phyloP scores from a whole-genome alignment of 2,113 vertebrate genomes.

The Chlamydotis undulata region DNA sequence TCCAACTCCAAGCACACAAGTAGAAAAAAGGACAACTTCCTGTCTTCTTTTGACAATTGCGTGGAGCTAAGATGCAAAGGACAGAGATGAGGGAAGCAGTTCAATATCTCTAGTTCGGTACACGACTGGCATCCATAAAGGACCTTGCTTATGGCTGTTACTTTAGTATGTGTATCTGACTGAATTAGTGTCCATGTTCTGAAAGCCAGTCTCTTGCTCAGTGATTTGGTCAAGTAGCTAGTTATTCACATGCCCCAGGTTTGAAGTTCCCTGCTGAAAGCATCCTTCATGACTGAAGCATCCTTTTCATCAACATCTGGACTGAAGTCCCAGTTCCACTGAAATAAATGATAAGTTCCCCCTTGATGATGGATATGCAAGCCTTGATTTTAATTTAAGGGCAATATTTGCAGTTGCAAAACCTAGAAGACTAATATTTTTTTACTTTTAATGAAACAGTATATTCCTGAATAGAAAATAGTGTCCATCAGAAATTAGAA shows the following conservation, averaged over 20 bases:
- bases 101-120: not conserved
- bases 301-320: not conserved
- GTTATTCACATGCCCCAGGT: not conserved
- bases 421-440: not conserved
- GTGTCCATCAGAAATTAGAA: not conserved
- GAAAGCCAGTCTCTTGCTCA: not conserved
- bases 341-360: not conserved
- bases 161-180: not conserved
- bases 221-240: not conserved
- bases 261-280: not conserved
- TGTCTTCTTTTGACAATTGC: fast-evolving
- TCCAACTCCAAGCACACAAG: not conserved
- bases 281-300: not conserved
- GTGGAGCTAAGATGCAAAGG: not conserved
- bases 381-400: not conserved
- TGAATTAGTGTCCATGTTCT: not conserved
- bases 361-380: not conserved
- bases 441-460: not conserved
- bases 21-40: not conserved
- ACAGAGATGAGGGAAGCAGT: not conserved
- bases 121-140: not conserved
- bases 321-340: not conserved
- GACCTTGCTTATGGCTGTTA: not conserved
- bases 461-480: not conserved
- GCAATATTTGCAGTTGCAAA: not conserved